These are phyloP conservation scores for Epinephelus coioides DNA, from an alignment of 2,797 vertebrate genomes.

Conservation along the genomic window DNA sequence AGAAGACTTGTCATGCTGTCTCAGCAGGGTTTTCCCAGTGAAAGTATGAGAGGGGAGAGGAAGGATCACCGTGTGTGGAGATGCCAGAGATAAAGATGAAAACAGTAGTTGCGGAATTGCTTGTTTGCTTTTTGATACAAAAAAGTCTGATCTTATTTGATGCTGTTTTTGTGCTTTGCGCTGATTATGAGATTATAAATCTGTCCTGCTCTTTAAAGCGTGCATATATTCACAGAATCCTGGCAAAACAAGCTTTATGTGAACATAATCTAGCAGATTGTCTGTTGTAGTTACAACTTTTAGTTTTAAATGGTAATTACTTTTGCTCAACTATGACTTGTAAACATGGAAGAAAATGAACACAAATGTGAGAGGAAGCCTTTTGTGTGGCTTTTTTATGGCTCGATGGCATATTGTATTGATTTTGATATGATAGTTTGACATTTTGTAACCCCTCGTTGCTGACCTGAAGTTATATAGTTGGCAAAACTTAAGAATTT, in stretches of 20 bases:
- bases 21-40: conserved; percentile 58
- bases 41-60: conserved; percentile 27
- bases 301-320: too few species aligned
- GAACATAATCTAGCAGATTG: background rate
- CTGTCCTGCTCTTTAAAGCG: background rate
- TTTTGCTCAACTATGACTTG: background rate
- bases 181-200: background rate
- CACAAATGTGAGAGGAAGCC: background rate
- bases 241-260: background rate
- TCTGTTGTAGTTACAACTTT: background rate
- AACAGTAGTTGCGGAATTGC: background rate
- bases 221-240: background rate
- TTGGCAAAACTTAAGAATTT: background rate
- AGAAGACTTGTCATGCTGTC: conserved; percentile 47
- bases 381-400: background rate
- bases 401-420: background rate
- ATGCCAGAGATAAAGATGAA: background rate
- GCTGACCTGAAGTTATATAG: background rate
- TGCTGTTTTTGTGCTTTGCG: background rate
- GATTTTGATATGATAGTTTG: background rate
- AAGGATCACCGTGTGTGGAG: background rate
- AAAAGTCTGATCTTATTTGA: background rate
- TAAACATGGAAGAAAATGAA: background rate
- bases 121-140: background rate
- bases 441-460: background rate